A percentile compares a stretch with the other conserved stretches of the same genome.
Conservation (phyloP, 37 sponge, comb jelly and placozoan species). For the Halisarca cf. caerulea region DNA sequence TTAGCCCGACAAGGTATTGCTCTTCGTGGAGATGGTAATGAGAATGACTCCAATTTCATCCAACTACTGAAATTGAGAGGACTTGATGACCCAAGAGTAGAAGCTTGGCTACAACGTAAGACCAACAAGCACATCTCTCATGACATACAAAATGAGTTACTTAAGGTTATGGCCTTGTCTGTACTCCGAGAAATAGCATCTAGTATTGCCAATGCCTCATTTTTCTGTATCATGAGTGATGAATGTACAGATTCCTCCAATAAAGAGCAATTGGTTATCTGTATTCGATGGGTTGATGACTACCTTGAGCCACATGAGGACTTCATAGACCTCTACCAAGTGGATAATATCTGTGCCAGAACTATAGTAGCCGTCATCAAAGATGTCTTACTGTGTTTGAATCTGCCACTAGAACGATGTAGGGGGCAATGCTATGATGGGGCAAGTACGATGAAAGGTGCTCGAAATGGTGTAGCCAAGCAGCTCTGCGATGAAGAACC, state of each 20-base stretch:
- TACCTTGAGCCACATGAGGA: conserved; percentile 32
- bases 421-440: conserved; percentile 54
- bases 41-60: conserved; percentile 43
- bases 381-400: conserved; percentile 16
- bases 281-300: conserved; percentile 27
- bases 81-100: conserved; percentile 42
- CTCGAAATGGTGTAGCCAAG: conserved; percentile 42
- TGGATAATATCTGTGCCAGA: conserved; percentile 24
- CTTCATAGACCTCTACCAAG: conserved; percentile 11
- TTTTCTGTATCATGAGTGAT: conserved; percentile 39
- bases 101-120: conserved; percentile 37
- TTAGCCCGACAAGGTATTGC: conserved; percentile 61
- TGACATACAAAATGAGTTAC: conserved; percentile 41
- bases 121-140: conserved; percentile 41
- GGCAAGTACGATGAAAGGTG: conserved; percentile 36
- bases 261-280: conserved; percentile 33
- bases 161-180: conserved; percentile 41
- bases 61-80: conserved; percentile 47
- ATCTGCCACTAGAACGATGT: conserved; percentile 22
- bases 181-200: conserved; percentile 21
- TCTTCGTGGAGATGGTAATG: conserved; percentile 38
- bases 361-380: conserved; percentile 30
- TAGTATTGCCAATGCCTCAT: not conserved
- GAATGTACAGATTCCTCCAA: conserved; percentile 42
- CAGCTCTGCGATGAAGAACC: conserved; percentile 32